These are phyloP conservation scores for Lophura nycthemera DNA, from an alignment of 2,113 vertebrate genomes.

Conservation along the genomic window DNA sequence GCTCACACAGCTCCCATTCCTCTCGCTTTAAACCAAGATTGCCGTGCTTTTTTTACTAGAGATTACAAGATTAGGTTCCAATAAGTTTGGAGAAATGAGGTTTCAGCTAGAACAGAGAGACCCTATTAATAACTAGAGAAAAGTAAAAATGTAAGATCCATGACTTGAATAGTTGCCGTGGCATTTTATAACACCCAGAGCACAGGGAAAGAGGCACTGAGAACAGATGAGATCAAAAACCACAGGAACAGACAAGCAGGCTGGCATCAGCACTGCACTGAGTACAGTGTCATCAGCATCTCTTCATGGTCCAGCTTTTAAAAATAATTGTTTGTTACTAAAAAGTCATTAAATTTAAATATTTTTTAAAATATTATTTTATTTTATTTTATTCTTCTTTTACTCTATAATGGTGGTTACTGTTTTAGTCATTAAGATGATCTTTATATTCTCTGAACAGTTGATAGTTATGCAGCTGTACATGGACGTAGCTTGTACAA, in stretches of 20 bases:
- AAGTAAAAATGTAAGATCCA: background rate
- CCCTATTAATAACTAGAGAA: background rate
- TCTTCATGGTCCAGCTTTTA: background rate
- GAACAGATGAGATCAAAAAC: background rate
- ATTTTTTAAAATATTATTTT: background rate
- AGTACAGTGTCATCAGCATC: background rate
- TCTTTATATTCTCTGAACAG: accelerated
- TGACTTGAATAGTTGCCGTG: background rate
- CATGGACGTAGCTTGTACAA: background rate
- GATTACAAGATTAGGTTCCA: background rate
- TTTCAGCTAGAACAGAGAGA: background rate
- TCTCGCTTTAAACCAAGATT: background rate
- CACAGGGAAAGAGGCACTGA: background rate
- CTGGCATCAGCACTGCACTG: background rate
- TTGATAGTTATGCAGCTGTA: background rate
- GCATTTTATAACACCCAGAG: background rate
- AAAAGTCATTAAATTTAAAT: background rate
- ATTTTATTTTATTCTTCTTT: background rate
- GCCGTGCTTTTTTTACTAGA: background rate
- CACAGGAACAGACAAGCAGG: background rate
- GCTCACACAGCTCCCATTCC: background rate
- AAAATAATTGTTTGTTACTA: background rate
- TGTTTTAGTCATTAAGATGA: background rate
- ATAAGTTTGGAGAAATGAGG: background rate
- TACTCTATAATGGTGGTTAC: background rate